These are phyloP conservation scores for Cryptus armator DNA, from an alignment of 2,888 invertebrate species.

Conservation along the genomic window DNA sequence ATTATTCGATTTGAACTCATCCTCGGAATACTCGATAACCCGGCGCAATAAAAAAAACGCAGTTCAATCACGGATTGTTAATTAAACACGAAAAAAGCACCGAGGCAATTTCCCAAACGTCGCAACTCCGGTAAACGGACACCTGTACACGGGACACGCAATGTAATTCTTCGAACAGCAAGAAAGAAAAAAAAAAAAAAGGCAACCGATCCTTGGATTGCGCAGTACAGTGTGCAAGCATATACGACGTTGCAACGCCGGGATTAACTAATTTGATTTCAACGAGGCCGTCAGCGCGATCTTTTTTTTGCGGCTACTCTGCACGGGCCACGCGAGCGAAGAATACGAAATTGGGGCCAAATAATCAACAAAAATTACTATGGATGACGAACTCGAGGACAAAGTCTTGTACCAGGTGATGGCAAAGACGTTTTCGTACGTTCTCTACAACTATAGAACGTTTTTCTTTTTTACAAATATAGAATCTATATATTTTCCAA, in stretches of 20 bases:
- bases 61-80: neutral
- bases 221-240: slow-evolving; percentile 21
- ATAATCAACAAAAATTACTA: slow-evolving; percentile 81
- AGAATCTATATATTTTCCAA: slow-evolving; percentile 5
- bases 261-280: neutral
- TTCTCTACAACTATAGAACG: slow-evolving; percentile 6
- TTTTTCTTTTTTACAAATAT: slow-evolving; percentile 24
- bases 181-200: neutral
- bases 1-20: neutral
- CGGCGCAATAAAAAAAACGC: neutral
- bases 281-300: neutral
- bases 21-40: neutral
- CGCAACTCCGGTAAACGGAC: slow-evolving; percentile 32
- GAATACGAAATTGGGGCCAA: neutral
- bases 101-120: neutral
- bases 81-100: neutral
- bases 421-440: slow-evolving; percentile 52
- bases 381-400: slow-evolving; percentile 97
- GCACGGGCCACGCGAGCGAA: no score
- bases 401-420: slow-evolving; percentile 91
- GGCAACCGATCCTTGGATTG: neutral
- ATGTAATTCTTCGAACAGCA: slow-evolving; percentile 47
- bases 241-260: neutral
- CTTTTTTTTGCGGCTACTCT: no score
- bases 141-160: slow-evolving; percentile 46